Evolutionary conservation across 2,113 vertebrate genomes (phyloP).

Genomic region (Gracilinanus agilis): DNA sequence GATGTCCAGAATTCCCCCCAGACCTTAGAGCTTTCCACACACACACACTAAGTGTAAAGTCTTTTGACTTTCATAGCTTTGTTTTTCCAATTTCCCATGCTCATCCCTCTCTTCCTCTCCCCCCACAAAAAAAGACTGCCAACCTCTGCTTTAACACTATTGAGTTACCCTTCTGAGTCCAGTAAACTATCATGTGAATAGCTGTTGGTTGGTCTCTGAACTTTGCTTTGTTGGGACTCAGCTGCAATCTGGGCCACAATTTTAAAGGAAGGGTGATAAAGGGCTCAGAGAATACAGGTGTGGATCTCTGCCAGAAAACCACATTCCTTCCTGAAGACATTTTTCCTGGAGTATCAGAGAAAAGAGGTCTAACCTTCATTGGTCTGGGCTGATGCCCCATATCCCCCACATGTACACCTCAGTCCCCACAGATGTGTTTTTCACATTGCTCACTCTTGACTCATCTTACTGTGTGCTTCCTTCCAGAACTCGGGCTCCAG

Average conservation of each 20-base stretch:
- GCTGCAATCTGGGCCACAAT: neutral
- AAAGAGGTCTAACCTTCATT: neutral
- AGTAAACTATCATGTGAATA: neutral
- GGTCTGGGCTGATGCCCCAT: neutral
- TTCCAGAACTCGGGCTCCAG: constrained; percentile 88
- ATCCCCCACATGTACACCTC: neutral
- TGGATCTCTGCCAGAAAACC: neutral
- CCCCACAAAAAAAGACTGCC: neutral
- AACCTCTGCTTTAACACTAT: neutral
- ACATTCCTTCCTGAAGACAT: neutral
- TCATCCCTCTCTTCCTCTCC: neutral
- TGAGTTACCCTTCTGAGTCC: neutral
- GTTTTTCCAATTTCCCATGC: neutral
- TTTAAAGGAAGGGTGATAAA: neutral
- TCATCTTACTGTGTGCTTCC: constrained; percentile 65
- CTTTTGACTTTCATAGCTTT: neutral
- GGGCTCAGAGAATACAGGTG: neutral
- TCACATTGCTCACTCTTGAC: neutral
- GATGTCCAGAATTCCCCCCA: neutral
- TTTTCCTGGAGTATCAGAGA: neutral
- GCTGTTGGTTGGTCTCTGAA: neutral
- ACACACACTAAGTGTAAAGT: neutral
- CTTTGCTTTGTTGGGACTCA: neutral
- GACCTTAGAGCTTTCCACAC: neutral
- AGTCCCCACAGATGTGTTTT: neutral